Evolutionary conservation across 2,888 invertebrate genomes (phyloP), one percentile per base, ranked within the genome.

Genomic region (Emmelina monodactyla): DNA sequence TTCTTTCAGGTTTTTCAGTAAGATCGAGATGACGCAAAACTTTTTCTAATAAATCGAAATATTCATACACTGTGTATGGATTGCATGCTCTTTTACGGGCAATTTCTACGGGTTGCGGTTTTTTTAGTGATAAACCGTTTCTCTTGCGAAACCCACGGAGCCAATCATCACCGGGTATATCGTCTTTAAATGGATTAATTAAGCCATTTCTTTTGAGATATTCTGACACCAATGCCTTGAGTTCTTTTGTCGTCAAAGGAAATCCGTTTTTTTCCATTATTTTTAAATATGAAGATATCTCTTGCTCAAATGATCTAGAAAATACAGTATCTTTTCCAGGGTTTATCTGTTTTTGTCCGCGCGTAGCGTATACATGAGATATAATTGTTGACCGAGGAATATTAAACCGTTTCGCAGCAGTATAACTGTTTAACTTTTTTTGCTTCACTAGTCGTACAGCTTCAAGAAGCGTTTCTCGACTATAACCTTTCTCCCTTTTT

Each of bases 231-330:
- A 50, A 33, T 14, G 44, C 34, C 32, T 44, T 31, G 32, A 51
- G 38, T 43, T 55, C 54, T 40, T 50, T 51, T 37, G 42, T 40
- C 6, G 50, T 43, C 22, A 56, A 37, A 11, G 55, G 52, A 35
- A 47, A 54, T 12, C 51, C 55, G 39, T 41, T 42, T 41, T 37
- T 44, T 34, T 44, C 42, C 39, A 44, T 42, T 16, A 37, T 16
- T 16, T 42, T 9, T 11, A 25, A 25, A 25, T 11, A 25, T 3
- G 3, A n/a, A 3, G 25, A 9, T 10, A 25, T 9, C 25, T 11
- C 11, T 25, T 25, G 9, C 25, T 25, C 25, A 25, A n/a, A 11
- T 25, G 4, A 9, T n/a, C n/a, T 11, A 25, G n/a, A n/a, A n/a
- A 25, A n/a, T 9, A 11, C 25, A n/a, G 9, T 25, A 3, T 9